Percentiles rank a stretch among this genome's conserved stretches.
Conservation (phyloP, 2,113 vertebrate species). For the Eira barbara region DNA sequence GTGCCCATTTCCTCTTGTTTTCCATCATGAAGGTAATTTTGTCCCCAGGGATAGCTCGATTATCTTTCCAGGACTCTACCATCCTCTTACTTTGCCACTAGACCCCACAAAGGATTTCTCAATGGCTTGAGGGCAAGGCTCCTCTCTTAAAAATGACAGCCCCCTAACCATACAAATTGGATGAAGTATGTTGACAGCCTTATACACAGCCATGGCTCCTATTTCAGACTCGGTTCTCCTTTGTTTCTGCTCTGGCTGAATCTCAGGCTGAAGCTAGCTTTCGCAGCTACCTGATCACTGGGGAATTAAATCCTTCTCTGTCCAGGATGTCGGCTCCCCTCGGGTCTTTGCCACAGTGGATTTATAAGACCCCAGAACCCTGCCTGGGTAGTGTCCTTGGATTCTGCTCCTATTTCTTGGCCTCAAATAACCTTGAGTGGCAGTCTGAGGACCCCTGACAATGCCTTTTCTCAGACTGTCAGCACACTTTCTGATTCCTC, state of each 20-base stretch:
- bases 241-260: neutral
- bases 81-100: neutral
- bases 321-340: neutral
- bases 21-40: neutral
- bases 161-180: neutral
- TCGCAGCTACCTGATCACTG: neutral
- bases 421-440: neutral
- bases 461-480: neutral
- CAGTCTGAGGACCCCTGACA: neutral
- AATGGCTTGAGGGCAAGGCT: neutral
- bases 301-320: neutral
- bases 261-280: neutral
- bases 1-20: neutral
- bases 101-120: neutral
- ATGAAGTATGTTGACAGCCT: neutral
- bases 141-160: neutral
- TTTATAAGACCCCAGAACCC: neutral
- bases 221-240: neutral
- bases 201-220: neutral
- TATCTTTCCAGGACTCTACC: neutral
- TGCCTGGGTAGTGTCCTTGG: neutral
- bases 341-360: neutral
- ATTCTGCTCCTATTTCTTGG: neutral
- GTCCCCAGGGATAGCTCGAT: neutral
- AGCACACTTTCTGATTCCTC: too few relatives aligned